Conservation (phyloP, 2,113 vertebrate genomes). For the Balaeniceps rex region DNA sequence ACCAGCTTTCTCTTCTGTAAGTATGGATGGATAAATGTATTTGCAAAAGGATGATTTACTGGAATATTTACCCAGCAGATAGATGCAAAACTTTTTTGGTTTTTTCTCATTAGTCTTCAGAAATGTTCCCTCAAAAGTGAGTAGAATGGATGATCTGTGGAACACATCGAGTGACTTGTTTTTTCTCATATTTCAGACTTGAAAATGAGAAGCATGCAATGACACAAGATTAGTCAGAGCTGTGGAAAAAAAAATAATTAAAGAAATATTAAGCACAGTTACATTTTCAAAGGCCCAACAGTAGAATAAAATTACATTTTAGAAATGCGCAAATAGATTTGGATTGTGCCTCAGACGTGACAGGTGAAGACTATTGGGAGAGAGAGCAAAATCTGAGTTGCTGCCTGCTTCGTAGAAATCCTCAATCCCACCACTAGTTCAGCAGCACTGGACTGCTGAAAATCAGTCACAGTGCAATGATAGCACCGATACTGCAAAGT, state of each 20-base stretch:
- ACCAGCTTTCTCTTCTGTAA: conserved; percentile 98
- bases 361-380: background rate
- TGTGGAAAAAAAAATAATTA: background rate
- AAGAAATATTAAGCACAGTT: background rate
- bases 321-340: background rate
- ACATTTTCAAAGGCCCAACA: background rate
- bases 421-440: background rate
- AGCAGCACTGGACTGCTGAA: background rate
- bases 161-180: background rate
- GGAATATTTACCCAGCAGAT: background rate
- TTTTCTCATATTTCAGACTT: conserved; percentile 10
- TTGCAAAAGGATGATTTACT: background rate
- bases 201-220: background rate
- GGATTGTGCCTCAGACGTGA: background rate
- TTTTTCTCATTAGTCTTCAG: background rate
- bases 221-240: background rate
- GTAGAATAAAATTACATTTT: background rate
- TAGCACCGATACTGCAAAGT: background rate
- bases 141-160: background rate
- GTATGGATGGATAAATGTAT: conserved; percentile 43
- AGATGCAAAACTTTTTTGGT: background rate
- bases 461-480: background rate
- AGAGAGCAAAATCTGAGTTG: background rate
- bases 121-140: background rate
- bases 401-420: background rate